These are phyloP conservation scores for Peromyscus leucopus DNA, from an alignment of 2,113 vertebrate species.

Conservation along the genomic window DNA sequence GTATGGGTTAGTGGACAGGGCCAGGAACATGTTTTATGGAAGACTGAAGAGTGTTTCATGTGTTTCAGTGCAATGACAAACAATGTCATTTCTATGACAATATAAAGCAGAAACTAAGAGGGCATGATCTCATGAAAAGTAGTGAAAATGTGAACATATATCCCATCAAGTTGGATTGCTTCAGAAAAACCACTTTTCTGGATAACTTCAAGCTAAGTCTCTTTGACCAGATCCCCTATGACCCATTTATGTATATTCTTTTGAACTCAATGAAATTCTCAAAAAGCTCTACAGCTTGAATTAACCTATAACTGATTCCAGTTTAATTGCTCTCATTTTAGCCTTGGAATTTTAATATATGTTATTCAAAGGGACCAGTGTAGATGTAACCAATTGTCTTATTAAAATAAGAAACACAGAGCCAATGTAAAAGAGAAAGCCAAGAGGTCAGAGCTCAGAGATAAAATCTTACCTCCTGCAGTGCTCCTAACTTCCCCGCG, in stretches of 20 bases:
- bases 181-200: not conserved
- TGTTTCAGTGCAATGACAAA: not conserved
- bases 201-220: not conserved
- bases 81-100: not conserved
- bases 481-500: no score
- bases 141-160: not conserved
- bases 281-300: not conserved
- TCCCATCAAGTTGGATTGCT: not conserved
- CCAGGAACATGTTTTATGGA: not conserved
- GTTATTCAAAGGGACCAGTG: not conserved
- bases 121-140: not conserved
- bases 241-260: not conserved
- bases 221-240: not conserved
- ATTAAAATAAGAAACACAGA: no score
- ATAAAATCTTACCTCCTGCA: no score
- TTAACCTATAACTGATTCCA: not conserved
- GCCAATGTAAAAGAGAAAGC: no score
- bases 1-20: not conserved
- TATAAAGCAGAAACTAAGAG: not conserved
- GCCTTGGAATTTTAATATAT: not conserved
- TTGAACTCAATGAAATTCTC: not conserved
- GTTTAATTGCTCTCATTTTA: not conserved
- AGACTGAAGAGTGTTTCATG: not conserved
- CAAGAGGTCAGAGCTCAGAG: no score
- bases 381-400: no score